phyloP scores from a whole-genome alignment of 2,888 invertebrate genomes.

The Toxonevra muliebris region DNA sequence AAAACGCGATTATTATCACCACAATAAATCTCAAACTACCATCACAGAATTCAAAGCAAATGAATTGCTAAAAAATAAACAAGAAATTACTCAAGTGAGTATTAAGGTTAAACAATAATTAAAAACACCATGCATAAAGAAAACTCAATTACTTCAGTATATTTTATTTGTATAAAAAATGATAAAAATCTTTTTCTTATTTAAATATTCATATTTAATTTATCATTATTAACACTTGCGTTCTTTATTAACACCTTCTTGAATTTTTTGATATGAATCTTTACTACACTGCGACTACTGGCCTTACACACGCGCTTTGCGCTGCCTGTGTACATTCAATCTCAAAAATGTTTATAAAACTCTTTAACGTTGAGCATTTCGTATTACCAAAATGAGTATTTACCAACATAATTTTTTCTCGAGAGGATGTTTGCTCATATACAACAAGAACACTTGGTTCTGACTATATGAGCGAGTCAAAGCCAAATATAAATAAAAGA shows the following conservation, averaged over 20 bases:
- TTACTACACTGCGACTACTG: not conserved
- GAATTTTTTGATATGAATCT: not conserved
- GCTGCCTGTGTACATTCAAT: no score
- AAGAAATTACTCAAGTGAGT: no score
- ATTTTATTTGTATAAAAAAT: no score
- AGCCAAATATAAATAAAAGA: not conserved
- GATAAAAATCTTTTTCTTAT: no score
- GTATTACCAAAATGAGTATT: conserved; percentile 13
- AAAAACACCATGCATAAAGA: no score
- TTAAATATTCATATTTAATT: not conserved
- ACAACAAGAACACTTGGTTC: conserved; percentile 4
- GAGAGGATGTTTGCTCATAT: conserved; percentile 27
- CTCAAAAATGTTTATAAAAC: no score
- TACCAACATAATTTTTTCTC: not conserved
- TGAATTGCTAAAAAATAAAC: no score
- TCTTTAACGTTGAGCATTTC: not conserved
- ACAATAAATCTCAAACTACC: no score
- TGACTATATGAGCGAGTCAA: not conserved
- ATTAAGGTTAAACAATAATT: no score
- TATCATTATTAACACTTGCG: not conserved
- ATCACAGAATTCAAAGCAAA: no score
- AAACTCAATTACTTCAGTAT: no score
- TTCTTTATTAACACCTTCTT: conserved; percentile 4
- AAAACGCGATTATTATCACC: no score
- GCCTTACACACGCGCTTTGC: not conserved